Evolutionary conservation across 1,140 invertebrate species (phyloP), one percentile per base, ranked within the genome.

Genomic region (Drosophila novamexicana): DNA sequence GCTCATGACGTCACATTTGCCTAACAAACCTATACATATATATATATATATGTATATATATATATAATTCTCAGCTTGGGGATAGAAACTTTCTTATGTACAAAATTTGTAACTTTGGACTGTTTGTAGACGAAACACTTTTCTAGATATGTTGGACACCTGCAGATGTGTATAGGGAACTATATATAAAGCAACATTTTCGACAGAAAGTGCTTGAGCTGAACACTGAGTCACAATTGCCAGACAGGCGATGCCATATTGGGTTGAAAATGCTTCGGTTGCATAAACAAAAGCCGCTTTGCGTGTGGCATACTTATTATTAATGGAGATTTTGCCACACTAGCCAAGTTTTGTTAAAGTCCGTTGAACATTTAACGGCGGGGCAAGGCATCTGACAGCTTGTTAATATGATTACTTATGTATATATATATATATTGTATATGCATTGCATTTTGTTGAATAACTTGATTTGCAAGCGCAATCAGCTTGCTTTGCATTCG

Each of bases 401-500:
- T 22, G 22, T 22, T 22, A 22, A 22, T 22, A 22, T 22, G 22
- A 22, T 22, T 40, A n/a, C 32, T 6, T 52, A 52, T 40, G 42
- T 40, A 18, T 7, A n/a, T 57, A 39, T 56, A 12, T 39, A 16
- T 39, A 18, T 18, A 14, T 39, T 54, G 2, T 29, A 32, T 34
- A 52, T 32, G 34, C 4, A 32, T 44, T 79, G 53, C 63, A 76
- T 68, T 65, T 73, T 67, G 47, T 73, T 67, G 83, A 63, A 68
- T 73, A 86, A 86, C 83, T 86, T 88, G 83, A 86, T 83, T 86
- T 79, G 64, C 71, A 52, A 72, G 82, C 82, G 66, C 50, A 58
- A 53, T 39, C 63, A 12, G 56, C 42, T 40, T 45, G 39, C 47
- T 56, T 57, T 66, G 45, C 32, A 22, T 44, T 22, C 22, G 3